Evolutionary conservation across 2,888 invertebrate species (phyloP), one percentile per base, ranked within the genome.

Genomic region (Dasysyrphus albostriatus): DNA sequence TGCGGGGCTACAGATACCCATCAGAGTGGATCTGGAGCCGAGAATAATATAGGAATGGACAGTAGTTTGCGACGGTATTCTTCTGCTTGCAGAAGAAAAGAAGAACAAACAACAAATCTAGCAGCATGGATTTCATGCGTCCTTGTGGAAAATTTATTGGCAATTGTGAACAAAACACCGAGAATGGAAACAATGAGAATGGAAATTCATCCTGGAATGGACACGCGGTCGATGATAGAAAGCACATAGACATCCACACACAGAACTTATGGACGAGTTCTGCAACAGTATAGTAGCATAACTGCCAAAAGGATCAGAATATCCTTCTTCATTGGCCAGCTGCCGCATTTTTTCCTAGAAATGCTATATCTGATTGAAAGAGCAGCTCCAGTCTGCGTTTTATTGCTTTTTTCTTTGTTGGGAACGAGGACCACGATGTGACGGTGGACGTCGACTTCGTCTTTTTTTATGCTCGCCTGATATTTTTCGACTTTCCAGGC

Each of bases 71-170:
- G 87, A 79, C 39, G 58, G 72, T 54, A 65, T 70, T 29, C 67
- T 61, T 37, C 49, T 39, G 12, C 7, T 63, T 10, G 42, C 14
- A 56, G 12, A 51, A 49, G n/a, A n/a, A 42, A 63, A 42, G 24
- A 24, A 12, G 61, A 16, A 12, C 5, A 14, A 59, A 58, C 69
- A 69, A 34, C n/a, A 14, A 73, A 65, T 44, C 70, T 67, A 29
- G 14, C 16, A 54, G 69, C 44, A 70, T 54, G 77, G 78, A 82
- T 82, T 82, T 74, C 78, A 72, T 82, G 54, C 74, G 82, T 82
- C 78, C 85, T 87, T 78, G 77, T 78, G 59, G 37, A 79, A n/a
- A 87, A 87, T 87, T 87, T 87, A 87, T 87, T 87, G 87, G 75
- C 87, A 83, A 79, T 79, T 78, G 83, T 74, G 75, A 78, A 72